Conservation (phyloP, 2,797 vertebrate genomes). For the Eidolon dupreanum region DNA sequence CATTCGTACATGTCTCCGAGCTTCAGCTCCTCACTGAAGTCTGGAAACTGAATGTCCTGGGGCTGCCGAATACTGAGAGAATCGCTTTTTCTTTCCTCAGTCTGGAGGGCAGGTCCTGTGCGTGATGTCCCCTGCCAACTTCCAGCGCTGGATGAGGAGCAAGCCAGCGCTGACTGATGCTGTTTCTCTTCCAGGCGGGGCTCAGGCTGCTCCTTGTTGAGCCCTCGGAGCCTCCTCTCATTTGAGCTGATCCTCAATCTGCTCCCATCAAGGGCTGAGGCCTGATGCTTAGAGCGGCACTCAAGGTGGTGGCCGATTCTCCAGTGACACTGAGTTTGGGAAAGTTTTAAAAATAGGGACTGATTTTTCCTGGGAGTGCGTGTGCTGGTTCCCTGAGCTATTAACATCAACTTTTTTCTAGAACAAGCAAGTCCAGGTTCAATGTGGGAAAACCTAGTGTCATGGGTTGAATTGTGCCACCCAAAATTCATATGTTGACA, state of each 20-base stretch:
- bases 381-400: not conserved
- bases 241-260: too few species aligned
- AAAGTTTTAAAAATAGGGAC: not conserved
- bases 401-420: not conserved
- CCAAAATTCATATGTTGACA: not conserved
- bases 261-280: not conserved
- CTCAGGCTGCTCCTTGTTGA: not conserved
- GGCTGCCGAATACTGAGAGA: not conserved
- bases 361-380: not conserved
- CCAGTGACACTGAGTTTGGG: not conserved
- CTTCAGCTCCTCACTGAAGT: not conserved
- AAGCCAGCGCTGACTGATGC: not conserved
- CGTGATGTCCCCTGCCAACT: fast-evolving
- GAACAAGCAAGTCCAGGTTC: too few species aligned
- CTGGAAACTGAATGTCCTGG: not conserved
- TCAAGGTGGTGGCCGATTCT: too few species aligned
- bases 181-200: not conserved
- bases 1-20: not conserved
- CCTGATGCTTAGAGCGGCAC: too few species aligned
- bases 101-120: not conserved
- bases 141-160: not conserved
- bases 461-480: too few species aligned
- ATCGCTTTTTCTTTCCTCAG: not conserved
- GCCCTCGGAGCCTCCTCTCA: too few species aligned
- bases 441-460: not conserved